Conservation (phyloP, 2,888 invertebrate genomes). For the Tuta absoluta region DNA sequence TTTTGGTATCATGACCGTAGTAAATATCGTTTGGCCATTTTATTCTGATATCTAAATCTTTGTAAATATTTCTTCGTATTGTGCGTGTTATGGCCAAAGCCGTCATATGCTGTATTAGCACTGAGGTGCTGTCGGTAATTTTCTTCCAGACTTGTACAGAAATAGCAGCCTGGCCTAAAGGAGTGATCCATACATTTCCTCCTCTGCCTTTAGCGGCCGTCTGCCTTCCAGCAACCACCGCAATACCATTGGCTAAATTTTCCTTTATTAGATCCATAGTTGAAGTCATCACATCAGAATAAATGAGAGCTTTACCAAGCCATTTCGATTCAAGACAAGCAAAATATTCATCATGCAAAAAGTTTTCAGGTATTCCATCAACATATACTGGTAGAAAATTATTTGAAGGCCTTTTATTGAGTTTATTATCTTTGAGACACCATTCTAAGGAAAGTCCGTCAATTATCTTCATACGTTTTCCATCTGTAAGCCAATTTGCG, state of each 20-base stretch:
- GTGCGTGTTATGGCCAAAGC: constrained; percentile 27
- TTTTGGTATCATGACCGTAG: constrained; percentile 25
- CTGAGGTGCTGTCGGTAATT: background rate
- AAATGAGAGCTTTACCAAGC: constrained; percentile 25
- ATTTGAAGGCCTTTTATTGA: constrained; percentile 18
- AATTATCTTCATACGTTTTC: constrained; percentile 5
- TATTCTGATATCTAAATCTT: constrained; percentile 27
- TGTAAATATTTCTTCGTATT: constrained; percentile 18
- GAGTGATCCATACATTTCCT: constrained; percentile 28
- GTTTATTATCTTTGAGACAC: constrained; percentile 15
- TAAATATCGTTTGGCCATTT: constrained; percentile 32
- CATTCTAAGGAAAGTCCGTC: constrained; percentile 32
- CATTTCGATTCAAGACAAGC: constrained; percentile 16
- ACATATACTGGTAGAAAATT: constrained; percentile 25
- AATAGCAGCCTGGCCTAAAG: constrained; percentile 28
- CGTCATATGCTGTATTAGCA: constrained; percentile 26
- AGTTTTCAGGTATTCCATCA: constrained; percentile 22
- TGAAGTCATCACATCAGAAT: constrained; percentile 24
- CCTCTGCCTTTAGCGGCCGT: constrained; percentile 23
- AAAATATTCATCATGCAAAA: constrained; percentile 24
- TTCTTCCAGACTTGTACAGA: constrained; percentile 29
- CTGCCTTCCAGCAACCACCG: constrained; percentile 23
- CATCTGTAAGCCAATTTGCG: constrained; percentile 17
- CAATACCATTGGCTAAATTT: constrained; percentile 23
- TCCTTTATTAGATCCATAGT: constrained; percentile 25